Evolutionary conservation across 2,888 invertebrate genomes (phyloP).

Genomic region (Caenorhabditis uteleia): DNA sequence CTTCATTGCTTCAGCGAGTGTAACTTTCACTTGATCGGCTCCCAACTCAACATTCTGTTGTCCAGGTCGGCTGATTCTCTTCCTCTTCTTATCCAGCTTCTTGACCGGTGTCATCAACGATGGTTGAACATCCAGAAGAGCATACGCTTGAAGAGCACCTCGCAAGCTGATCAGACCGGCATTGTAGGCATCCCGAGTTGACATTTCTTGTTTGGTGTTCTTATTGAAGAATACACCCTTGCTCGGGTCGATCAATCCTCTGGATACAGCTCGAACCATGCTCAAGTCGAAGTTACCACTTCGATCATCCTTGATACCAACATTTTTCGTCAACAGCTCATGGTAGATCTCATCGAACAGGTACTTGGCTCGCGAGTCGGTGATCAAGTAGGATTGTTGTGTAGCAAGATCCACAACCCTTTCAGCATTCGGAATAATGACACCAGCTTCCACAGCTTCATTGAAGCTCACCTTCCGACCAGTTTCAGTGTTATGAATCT

Average conservation of each 20-base stretch:
- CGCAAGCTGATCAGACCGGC: slow-evolving; percentile 84
- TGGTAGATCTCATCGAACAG: slow-evolving; percentile 70
- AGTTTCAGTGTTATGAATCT: slow-evolving; percentile 82
- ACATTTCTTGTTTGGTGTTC: slow-evolving; percentile 76
- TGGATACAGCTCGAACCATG: slow-evolving; percentile 82
- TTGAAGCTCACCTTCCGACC: slow-evolving; percentile 85
- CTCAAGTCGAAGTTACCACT: slow-evolving; percentile 80
- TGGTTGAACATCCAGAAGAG: slow-evolving; percentile 80
- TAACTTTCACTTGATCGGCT: slow-evolving; percentile 75
- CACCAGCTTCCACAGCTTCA: slow-evolving; percentile 80
- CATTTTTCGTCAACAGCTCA: slow-evolving; percentile 83
- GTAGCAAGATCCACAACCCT: slow-evolving; percentile 62
- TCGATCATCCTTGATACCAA: slow-evolving; percentile 80
- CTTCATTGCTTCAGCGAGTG: slow-evolving; percentile 81
- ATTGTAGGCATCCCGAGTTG: slow-evolving; percentile 83
- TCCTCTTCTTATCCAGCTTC: slow-evolving; percentile 85
- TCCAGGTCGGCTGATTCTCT: slow-evolving; percentile 81
- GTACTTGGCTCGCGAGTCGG: slow-evolving; percentile 69
- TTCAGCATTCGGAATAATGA: slow-evolving; percentile 77
- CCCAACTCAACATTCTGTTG: slow-evolving; percentile 54
- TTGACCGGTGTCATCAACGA: slow-evolving; percentile 72
- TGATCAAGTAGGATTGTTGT: slow-evolving; percentile 56
- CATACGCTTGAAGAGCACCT: slow-evolving; percentile 85
- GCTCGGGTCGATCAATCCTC: slow-evolving; percentile 85
- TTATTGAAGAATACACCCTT: slow-evolving; percentile 75